Percentiles rank a stretch among this genome's conserved stretches.
phyloP scores from a whole-genome alignment of 2,797 vertebrate genomes.

The Lutjanus campechanus region DNA sequence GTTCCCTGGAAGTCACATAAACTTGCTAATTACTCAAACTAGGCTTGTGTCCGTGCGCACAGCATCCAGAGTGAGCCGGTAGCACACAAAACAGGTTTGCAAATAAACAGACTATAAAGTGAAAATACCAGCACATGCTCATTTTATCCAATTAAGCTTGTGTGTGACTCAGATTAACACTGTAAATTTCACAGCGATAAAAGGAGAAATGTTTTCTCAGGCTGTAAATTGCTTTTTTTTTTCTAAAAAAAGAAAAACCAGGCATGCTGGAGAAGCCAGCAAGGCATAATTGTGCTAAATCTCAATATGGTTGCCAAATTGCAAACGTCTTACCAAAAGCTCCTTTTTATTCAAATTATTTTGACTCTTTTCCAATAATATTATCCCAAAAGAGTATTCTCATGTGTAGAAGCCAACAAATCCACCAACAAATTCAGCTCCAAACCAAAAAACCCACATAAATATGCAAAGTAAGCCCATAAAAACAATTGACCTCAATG shows the following conservation, averaged over 20 bases:
- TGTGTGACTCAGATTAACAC: constrained; percentile 61
- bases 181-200: constrained; percentile 54
- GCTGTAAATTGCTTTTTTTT: constrained; percentile 42
- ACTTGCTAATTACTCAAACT: constrained; percentile 73
- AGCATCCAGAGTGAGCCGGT: constrained; percentile 44
- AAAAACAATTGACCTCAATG: constrained; percentile 52
- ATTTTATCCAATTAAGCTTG: constrained; percentile 62
- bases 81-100: constrained; percentile 40
- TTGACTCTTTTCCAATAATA: constrained; percentile 37
- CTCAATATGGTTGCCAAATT: constrained; percentile 38
- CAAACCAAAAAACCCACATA: constrained; percentile 30
- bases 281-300: constrained; percentile 43
- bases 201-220: constrained; percentile 51
- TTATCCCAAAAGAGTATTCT: constrained; percentile 45
- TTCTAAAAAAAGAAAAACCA: not conserved
- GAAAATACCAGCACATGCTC: constrained; percentile 62
- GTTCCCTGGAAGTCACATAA: constrained; percentile 55
- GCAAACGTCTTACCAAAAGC: constrained; percentile 28
- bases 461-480: constrained; percentile 52
- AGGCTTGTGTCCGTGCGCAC: constrained; percentile 31
- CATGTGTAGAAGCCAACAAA: constrained; percentile 30
- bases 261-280: constrained; percentile 15
- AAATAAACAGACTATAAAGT: constrained; percentile 65
- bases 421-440: constrained; percentile 28
- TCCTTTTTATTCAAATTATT: constrained; percentile 49